Evolutionary conservation across 2,888 invertebrate genomes (phyloP).

Genomic region (Hemistola chrysoprasaria): DNA sequence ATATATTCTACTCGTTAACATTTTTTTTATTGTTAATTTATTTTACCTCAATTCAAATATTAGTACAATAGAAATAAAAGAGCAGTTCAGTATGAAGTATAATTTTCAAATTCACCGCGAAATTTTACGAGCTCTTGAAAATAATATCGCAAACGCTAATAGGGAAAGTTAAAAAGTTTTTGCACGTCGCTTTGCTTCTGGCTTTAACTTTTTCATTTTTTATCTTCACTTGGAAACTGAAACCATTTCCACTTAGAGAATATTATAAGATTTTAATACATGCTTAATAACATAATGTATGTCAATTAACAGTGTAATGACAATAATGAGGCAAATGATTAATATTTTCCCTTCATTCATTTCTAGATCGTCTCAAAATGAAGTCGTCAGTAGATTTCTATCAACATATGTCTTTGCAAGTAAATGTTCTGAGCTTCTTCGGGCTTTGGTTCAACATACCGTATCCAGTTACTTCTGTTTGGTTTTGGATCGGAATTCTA

Average conservation of each 20-base stretch:
- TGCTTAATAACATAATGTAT: too few species aligned
- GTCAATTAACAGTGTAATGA: neutral
- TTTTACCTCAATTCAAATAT: neutral
- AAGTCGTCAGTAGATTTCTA: conserved; percentile 36
- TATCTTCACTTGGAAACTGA: too few species aligned
- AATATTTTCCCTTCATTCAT: conserved; percentile 12
- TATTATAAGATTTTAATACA: too few species aligned
- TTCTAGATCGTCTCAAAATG: conserved; percentile 30
- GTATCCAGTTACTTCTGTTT: conserved; percentile 33
- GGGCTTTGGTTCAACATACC: conserved; percentile 53
- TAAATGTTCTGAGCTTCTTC: conserved; percentile 40
- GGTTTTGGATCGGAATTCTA: conserved; percentile 42
- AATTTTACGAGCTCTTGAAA: conserved; percentile 2
- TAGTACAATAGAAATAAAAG: neutral
- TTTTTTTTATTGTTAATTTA: too few species aligned
- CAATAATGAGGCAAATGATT: conserved; percentile 21
- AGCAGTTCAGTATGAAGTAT: conserved; percentile 4
- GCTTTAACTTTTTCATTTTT: neutral
- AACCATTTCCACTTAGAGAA: too few species aligned
- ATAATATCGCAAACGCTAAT: conserved; percentile 4
- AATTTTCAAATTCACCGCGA: conserved; percentile 6
- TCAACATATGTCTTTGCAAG: conserved; percentile 43
- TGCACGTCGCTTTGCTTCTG: neutral
- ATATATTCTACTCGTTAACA: too few species aligned
- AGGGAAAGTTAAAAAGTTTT: conserved; percentile 3